Percentiles rank a stretch among this genome's conserved stretches.
These are phyloP conservation scores for Metalampra italica DNA, from an alignment of 2,888 invertebrate species.

Conservation along the genomic window DNA sequence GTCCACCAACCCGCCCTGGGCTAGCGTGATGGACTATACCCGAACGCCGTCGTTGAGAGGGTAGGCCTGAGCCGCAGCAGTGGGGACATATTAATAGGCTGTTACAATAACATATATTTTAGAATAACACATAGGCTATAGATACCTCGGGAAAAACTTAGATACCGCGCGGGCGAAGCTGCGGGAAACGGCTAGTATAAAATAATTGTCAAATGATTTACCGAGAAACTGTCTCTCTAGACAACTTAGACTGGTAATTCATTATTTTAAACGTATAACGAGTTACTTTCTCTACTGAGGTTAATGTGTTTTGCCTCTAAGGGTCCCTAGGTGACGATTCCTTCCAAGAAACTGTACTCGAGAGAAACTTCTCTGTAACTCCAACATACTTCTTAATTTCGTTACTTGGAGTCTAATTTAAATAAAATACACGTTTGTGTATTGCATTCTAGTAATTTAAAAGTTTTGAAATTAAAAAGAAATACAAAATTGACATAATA, in stretches of 20 bases:
- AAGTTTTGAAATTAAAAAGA: not conserved
- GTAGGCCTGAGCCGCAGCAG: too few species aligned
- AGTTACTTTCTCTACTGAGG: not conserved
- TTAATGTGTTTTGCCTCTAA: slow-evolving; percentile 22
- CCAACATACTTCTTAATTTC: slow-evolving; percentile 40
- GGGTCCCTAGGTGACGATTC: slow-evolving; percentile 37
- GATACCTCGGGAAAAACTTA: too few species aligned
- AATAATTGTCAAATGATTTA: too few species aligned
- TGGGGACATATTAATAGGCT: too few species aligned
- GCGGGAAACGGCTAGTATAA: too few species aligned
- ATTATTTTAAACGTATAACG: slow-evolving; percentile 14
- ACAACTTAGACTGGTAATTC: slow-evolving; percentile 4
- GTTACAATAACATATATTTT: too few species aligned
- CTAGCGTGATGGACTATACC: too few species aligned
- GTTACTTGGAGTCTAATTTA: slow-evolving; percentile 35
- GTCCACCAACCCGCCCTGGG: too few species aligned
- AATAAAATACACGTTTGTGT: slow-evolving; percentile 30
- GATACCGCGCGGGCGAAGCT: too few species aligned
- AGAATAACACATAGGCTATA: too few species aligned
- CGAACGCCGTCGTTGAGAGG: too few species aligned
- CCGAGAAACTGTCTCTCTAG: not conserved
- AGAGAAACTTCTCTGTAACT: slow-evolving; percentile 37
- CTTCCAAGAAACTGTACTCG: slow-evolving; percentile 36
- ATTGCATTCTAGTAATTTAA: slow-evolving; percentile 4
- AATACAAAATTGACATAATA: too few species aligned